Evolutionary conservation across 2,113 vertebrate species (phyloP).

Genomic region (Pelobates fuscus): DNA sequence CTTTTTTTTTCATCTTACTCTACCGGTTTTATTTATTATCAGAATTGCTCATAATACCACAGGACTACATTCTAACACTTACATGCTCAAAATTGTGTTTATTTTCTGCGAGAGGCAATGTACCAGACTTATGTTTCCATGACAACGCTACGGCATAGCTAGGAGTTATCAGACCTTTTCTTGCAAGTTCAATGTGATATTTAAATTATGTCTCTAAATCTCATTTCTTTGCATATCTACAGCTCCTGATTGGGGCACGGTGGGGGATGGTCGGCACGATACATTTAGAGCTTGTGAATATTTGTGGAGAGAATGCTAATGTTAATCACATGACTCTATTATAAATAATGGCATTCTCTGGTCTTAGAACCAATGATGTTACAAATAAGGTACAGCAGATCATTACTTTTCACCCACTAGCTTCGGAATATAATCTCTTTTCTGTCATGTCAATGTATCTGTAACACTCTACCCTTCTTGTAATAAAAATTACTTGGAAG

Average conservation of each 20-base stretch:
- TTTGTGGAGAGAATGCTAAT: too few relatives aligned
- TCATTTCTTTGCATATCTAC: slow-evolving; percentile 31
- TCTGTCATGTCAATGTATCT: too few relatives aligned
- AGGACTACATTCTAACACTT: slow-evolving; percentile 42
- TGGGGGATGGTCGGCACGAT: not conserved
- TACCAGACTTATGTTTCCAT: slow-evolving; percentile 43
- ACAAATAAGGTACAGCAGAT: too few relatives aligned
- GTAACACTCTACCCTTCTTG: too few relatives aligned
- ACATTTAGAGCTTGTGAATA: too few relatives aligned
- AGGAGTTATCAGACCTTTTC: slow-evolving; percentile 46
- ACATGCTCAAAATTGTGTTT: slow-evolving; percentile 24
- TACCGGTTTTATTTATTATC: not conserved
- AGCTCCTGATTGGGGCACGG: not conserved
- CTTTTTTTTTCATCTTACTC: slow-evolving; percentile 6
- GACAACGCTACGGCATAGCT: slow-evolving; percentile 30
- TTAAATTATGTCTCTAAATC: slow-evolving; percentile 31
- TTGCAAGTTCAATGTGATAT: slow-evolving; percentile 45
- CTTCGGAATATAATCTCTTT: too few relatives aligned
- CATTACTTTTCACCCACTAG: too few relatives aligned
- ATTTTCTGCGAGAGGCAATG: slow-evolving; percentile 19
- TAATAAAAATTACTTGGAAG: too few relatives aligned
- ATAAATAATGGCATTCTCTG: too few relatives aligned
- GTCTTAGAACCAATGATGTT: too few relatives aligned
- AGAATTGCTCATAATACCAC: slow-evolving; percentile 16
- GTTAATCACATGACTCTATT: too few relatives aligned